Evolutionary conservation across 2,797 vertebrate genomes (phyloP), one percentile per base, ranked within the genome.

Genomic region (Sebastes wilsoni): DNA sequence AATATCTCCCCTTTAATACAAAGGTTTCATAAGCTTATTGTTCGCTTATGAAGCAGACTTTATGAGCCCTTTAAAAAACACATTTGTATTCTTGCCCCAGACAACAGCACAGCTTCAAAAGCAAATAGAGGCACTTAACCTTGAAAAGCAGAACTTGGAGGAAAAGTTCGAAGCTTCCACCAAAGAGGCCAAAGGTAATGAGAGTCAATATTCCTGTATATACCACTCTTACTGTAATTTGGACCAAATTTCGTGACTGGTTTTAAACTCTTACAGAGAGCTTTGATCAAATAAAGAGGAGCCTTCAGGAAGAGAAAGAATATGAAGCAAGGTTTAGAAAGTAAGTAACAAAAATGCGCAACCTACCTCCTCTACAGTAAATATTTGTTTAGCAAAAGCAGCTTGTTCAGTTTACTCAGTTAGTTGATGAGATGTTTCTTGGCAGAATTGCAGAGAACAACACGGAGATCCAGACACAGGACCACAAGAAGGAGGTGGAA

Each of bases 361-460:
- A 22, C 30, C 13, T 20, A 12, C 16, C 16, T 62, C 27, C 18
- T 64, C 23, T 10, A 22, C 20, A 23, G 25, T 42, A 67, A 23
- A 20, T 16, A 16, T 25, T 59, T 71, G 16, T 67, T 61, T 54
- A 14, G 11, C 23, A 5, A 28, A 22, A 73, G 8, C 36, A 11
- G 5, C 34, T 20, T 74, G 1, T 67, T 59, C 9, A 30, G 1
- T 32, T 75, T 54, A 27, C 20, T 32, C 23, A 30, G 22, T 42
- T 28, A 11, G 10, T 16, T 83, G 2, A 88, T 30, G n/a, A 67
- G 9, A 30, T 32, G 12, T 30, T 79, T 75, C 20, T 71, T 16
- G 46, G 34, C 86, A 99, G 98, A 81, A 95, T 97, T 64, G 96
- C 97, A 49, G 98, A 99, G 94, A 98, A 98, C 91, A 97, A 95